These are phyloP conservation scores for Pandion haliaetus DNA, from an alignment of 2,113 vertebrate species.

Conservation along the genomic window DNA sequence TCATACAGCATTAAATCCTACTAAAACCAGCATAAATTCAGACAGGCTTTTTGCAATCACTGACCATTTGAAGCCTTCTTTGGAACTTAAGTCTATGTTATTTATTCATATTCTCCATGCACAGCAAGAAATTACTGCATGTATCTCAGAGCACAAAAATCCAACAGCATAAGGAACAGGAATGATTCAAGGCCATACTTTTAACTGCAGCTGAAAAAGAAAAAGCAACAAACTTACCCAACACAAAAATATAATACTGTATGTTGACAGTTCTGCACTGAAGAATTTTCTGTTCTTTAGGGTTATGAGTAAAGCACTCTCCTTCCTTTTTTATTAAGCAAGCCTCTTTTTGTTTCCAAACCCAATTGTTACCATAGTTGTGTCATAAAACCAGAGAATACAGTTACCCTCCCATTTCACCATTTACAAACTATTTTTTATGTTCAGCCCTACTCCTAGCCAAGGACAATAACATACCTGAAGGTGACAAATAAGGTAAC, in stretches of 20 bases:
- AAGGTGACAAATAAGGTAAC: background rate
- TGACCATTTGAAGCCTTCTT: background rate
- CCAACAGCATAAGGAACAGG: background rate
- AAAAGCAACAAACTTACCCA: background rate
- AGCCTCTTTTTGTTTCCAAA: background rate
- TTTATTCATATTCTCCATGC: background rate
- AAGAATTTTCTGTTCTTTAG: background rate
- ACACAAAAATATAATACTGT: background rate
- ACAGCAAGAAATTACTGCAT: background rate
- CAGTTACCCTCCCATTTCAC: background rate
- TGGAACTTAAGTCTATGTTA: background rate
- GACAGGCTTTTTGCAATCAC: background rate
- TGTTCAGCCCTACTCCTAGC: background rate
- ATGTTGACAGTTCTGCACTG: background rate
- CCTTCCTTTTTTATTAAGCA: background rate
- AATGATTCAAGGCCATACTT: background rate
- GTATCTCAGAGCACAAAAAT: background rate
- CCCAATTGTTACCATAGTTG: background rate
- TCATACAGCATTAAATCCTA: background rate
- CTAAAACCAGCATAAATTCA: background rate
- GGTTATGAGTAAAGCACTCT: background rate
- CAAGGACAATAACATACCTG: background rate
- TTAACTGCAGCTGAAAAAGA: background rate
- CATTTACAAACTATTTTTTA: background rate
- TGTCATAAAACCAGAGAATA: background rate